These are phyloP conservation scores for Luidia sarsii DNA, from an alignment of 53 echinoderm and acorn worm species.

Conservation along the genomic window DNA sequence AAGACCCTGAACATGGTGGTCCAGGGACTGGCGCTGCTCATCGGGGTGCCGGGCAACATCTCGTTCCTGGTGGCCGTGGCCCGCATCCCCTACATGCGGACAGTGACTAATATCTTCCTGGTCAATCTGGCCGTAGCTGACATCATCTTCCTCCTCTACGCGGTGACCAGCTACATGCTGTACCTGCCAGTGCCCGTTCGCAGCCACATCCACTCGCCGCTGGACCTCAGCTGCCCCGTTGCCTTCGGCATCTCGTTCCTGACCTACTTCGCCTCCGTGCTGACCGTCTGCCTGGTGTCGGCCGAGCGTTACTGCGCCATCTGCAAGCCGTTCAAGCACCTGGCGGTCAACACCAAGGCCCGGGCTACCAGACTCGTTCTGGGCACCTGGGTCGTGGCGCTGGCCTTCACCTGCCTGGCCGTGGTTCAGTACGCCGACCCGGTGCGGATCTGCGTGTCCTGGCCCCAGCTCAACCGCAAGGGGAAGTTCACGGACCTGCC, in stretches of 20 bases:
- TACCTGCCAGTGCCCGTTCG: constrained; percentile 29
- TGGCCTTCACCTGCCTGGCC: constrained; percentile 23
- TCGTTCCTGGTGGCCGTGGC: constrained; percentile 66
- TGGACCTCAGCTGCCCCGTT: constrained; percentile 41
- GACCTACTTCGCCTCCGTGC: constrained; percentile 55
- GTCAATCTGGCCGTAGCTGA: constrained; percentile 65
- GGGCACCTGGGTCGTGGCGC: constrained; percentile 42
- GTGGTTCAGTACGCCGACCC: constrained; percentile 51
- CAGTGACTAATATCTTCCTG: constrained; percentile 68
- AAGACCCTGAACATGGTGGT: not conserved
- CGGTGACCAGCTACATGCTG: constrained; percentile 54
- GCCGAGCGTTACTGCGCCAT: constrained; percentile 65
- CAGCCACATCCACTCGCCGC: constrained; percentile 47
- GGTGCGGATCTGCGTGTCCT: constrained; percentile 47
- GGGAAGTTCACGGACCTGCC: constrained; percentile 49
- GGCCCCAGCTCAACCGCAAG: constrained; percentile 10
- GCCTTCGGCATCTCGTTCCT: constrained; percentile 46
- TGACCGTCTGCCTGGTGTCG: constrained; percentile 46
- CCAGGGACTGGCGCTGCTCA: not conserved
- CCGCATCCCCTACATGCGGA: constrained; percentile 61
- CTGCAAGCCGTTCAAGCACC: constrained; percentile 54
- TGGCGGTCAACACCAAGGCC: constrained; percentile 28
- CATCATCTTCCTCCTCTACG: constrained; percentile 35
- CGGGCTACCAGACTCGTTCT: constrained; percentile 35
- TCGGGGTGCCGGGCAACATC: constrained; percentile 61